phyloP scores from a whole-genome alignment of 2,797 vertebrate species.

The Melanotaenia boesemani region DNA sequence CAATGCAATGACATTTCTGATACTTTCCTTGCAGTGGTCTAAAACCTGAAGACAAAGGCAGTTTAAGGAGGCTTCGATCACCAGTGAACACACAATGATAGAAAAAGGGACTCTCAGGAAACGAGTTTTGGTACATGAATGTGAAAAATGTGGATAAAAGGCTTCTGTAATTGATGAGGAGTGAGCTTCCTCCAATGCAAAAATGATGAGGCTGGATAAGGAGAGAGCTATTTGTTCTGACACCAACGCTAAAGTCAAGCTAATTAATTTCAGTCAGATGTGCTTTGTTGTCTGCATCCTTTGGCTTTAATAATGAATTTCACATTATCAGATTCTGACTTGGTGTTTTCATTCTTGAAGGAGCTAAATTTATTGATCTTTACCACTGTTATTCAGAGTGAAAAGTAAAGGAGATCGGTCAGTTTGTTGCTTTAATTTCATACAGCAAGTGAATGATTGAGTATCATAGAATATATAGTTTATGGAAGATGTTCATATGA shows the following conservation, averaged over 20 bases:
- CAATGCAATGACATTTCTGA: not conserved
- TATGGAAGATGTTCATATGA: not conserved
- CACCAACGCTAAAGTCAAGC: slow-evolving; percentile 36
- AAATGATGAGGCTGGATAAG: slow-evolving; percentile 53
- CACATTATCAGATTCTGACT: slow-evolving; percentile 44
- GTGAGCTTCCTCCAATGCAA: slow-evolving; percentile 18
- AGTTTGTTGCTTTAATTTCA: not conserved
- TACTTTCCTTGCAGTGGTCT: not conserved
- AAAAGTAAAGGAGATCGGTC: not conserved
- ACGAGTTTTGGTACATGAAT: slow-evolving; percentile 19
- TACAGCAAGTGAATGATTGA: not conserved
- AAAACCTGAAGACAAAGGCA: not conserved
- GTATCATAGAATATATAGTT: not conserved
- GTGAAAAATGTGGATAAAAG: slow-evolving; percentile 27
- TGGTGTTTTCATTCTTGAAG: slow-evolving; percentile 34
- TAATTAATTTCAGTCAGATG: slow-evolving; percentile 68
- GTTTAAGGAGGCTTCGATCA: slow-evolving; percentile 21
- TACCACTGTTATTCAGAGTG: not conserved
- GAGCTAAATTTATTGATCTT: slow-evolving; percentile 15
- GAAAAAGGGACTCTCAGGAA: slow-evolving; percentile 3
- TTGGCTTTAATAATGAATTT: slow-evolving; percentile 56
- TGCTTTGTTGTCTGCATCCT: slow-evolving; percentile 57
- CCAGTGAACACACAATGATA: not conserved
- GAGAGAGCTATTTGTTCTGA: slow-evolving; percentile 57
- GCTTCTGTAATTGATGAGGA: slow-evolving; percentile 34